These are phyloP conservation scores for Autographa gamma DNA, from an alignment of 2,888 invertebrate species.

Conservation along the genomic window DNA sequence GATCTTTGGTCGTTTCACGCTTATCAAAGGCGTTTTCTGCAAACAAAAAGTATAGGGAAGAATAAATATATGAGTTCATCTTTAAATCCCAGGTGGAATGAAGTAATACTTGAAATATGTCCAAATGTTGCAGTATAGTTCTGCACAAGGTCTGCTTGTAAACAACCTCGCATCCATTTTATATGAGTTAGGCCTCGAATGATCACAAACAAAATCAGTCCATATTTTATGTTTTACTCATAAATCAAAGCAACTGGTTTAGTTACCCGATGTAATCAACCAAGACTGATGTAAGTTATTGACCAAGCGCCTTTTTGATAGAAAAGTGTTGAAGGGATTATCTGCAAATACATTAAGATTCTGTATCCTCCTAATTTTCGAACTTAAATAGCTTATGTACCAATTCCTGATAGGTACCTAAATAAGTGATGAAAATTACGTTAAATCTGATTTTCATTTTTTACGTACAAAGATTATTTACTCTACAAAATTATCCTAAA, in stretches of 20 bases:
- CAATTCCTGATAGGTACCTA: too few relatives aligned
- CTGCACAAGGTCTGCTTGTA: neutral
- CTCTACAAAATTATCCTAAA: too few relatives aligned
- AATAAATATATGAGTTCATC: neutral
- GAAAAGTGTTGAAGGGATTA: neutral
- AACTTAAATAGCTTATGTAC: too few relatives aligned
- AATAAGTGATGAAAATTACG: too few relatives aligned
- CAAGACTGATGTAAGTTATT: neutral
- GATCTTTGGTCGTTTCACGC: too few relatives aligned
- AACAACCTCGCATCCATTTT: neutral
- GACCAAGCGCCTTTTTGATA: neutral
- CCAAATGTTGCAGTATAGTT: neutral
- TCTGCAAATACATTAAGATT: too few relatives aligned
- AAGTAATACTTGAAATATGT: neutral
- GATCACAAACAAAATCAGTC: neutral
- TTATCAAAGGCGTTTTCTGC: too few relatives aligned
- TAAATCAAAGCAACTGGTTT: neutral
- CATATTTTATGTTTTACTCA: neutral
- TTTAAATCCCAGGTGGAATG: neutral
- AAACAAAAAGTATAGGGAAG: neutral
- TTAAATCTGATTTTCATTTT: too few relatives aligned
- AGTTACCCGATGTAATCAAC: neutral
- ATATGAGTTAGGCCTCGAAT: neutral
- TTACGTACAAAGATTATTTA: too few relatives aligned
- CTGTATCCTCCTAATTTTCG: too few relatives aligned